Evolutionary conservation across 92 coral and sea anemone species (phyloP), one percentile per base, ranked within the genome.

Genomic region (Heteractis magnifica): DNA sequence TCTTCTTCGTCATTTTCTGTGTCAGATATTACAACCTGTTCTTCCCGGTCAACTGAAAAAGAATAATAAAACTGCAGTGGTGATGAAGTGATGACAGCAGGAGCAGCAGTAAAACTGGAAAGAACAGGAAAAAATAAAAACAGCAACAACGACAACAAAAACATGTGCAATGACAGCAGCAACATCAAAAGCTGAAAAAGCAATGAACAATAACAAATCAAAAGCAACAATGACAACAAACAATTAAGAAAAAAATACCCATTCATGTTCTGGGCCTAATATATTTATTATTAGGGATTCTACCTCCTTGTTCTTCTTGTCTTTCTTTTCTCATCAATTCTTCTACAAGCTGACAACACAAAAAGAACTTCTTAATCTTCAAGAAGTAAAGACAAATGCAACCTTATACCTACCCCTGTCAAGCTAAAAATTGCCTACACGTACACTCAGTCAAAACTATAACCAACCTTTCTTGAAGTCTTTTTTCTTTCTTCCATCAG

Each of bases 1-100:
- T 92, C 98, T 26, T 90, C 98, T 87, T 95, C 98, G 58, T 95
- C 98, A 81, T 95, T 94, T 70, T 95, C 98, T 72, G 92, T 97
- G 77, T 95, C 98, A 52, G 98, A 94, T 49, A 92, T 85, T 52
- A 95, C 89, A 15, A 95, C 81, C 56, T 95, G 95, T 87, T 95
- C 98, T 73, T 90, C 95, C 79, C 90, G 92, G n/a, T 93, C 98
- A 75, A 95, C 98, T 95, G 88, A 6, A 83, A 79, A 70, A 64
- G 78, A 34, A 34, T 34, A 34, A 34, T 34, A 1, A 34, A 34
- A 34, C 44, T 34, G 3, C 44, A 34, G 44, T 34, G 44, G 44
- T 34, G 44, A 34, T 34, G 44, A 1, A 34, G 44, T 34, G 44
- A 34, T 34, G 44, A 34, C 3, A 34, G 44, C 44, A 34, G 44